Evolutionary conservation across 1,140 invertebrate species (phyloP), one percentile per base, ranked within the genome.

Genomic region (Caenorhabditis briggsae): DNA sequence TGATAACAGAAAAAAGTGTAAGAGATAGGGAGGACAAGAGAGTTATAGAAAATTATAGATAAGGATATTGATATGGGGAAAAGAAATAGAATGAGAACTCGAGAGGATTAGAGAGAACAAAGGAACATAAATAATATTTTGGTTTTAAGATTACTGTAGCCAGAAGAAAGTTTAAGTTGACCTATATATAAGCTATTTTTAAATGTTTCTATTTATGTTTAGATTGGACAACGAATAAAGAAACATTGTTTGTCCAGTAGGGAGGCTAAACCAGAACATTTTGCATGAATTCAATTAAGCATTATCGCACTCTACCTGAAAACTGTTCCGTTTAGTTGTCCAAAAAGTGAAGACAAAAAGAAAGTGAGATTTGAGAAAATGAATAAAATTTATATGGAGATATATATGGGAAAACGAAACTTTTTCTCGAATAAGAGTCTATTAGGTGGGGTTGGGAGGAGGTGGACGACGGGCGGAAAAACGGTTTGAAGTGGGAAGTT

Each of bases 401-500:
- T 70, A 48, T 33, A 33, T 46, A 70, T 48, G 64, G 64, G 41
- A 70, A 61, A 20, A 14, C 56, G 50, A 64, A 64, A 23, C 61
- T 64, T 64, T 64, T 70, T 46, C 50, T 53, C 16, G 12, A 16
- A 20, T 46, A 70, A 46, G 70, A 78, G 70, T 78, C 70, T 78
- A 78, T 78, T 78, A 78, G 70, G 46, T 53, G 43, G 70, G 14
- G 50, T 11, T 23, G 43, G 70, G 20, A 50, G 14, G n/a, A 48
- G 12, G n/a, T 6, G 11, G 43, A 12, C 41, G 64, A 20, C 11
- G 25, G 61, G 46, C 43, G 46, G 23, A 25, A 78, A 78, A 78
- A 20, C 46, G 70, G 43, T 78, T 78, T 78, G 25, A 78, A 78
- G 70, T 78, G 70, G 70, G 33, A 46, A 18, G n/a, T 46, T 11